phyloP scores from a whole-genome alignment of 2,888 invertebrate species.

The Fragum whitleyi region DNA sequence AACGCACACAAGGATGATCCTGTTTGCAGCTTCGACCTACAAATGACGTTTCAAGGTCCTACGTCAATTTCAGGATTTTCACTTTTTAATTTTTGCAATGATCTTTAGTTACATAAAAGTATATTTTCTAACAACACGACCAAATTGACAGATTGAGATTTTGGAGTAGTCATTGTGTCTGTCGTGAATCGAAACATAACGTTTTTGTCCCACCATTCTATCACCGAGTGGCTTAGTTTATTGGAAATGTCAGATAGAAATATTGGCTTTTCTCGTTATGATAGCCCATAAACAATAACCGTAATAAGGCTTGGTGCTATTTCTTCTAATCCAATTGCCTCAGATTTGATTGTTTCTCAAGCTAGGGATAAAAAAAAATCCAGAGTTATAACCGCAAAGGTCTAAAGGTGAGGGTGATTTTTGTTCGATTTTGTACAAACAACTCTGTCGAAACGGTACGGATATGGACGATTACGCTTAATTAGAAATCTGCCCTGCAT shows the following conservation, averaged over 20 bases:
- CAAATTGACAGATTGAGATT: slow-evolving; percentile 24
- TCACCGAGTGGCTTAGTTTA: slow-evolving; percentile 13
- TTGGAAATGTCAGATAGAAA: slow-evolving; percentile 23
- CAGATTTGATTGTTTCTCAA: slow-evolving; percentile 1
- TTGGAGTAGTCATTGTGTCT: slow-evolving; percentile 7
- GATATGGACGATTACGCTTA: too few species aligned
- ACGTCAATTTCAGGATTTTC: too few species aligned
- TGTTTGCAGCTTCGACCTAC: too few species aligned
- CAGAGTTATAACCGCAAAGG: background rate
- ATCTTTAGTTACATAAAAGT: too few species aligned
- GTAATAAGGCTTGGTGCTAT: slow-evolving; percentile 6
- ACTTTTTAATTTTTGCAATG: too few species aligned
- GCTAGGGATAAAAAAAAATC: background rate
- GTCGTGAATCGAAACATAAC: slow-evolving; percentile 12
- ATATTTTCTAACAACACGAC: background rate
- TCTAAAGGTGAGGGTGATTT: too few species aligned
- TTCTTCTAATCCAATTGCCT: background rate
- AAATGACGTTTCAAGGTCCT: too few species aligned
- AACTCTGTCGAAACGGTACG: too few species aligned
- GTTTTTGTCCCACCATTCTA: slow-evolving; percentile 7
- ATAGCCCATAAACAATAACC: slow-evolving; percentile 30
- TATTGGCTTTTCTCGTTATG: slow-evolving; percentile 6
- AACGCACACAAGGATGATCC: too few species aligned
- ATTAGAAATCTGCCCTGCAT: too few species aligned
- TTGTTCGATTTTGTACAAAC: too few species aligned